phyloP scores from a whole-genome alignment of 1,140 invertebrate species.

The Nasonia giraulti region DNA sequence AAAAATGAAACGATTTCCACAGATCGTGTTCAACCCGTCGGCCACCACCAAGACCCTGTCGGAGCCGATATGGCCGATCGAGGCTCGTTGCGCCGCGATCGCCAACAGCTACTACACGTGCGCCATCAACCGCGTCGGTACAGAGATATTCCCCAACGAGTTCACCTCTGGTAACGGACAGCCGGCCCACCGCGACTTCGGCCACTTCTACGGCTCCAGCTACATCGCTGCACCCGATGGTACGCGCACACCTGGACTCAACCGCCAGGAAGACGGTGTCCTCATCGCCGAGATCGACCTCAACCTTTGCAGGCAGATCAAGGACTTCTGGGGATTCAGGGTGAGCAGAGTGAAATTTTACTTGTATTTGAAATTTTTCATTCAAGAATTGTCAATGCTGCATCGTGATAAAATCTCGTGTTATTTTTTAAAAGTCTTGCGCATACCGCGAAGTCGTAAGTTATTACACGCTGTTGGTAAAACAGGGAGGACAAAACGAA shows the following conservation, averaged over 20 bases:
- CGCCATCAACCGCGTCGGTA: slow-evolving; percentile 96
- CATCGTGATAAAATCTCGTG: no score
- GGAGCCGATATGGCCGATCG: slow-evolving; percentile 95
- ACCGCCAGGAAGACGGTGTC: slow-evolving; percentile 90
- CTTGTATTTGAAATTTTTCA: slow-evolving; percentile 49
- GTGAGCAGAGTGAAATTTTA: slow-evolving; percentile 73
- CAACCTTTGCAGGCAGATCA: slow-evolving; percentile 95
- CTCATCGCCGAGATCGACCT: slow-evolving; percentile 94
- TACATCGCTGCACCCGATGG: slow-evolving; percentile 96
- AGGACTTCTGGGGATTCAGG: slow-evolving; percentile 95
- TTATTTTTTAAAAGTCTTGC: no score
- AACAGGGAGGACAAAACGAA: background rate
- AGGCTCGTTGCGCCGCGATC: slow-evolving; percentile 96
- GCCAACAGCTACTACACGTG: slow-evolving; percentile 95
- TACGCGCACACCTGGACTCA: slow-evolving; percentile 88
- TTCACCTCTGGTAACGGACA: slow-evolving; percentile 95
- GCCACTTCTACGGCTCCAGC: slow-evolving; percentile 96
- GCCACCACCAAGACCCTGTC: slow-evolving; percentile 88
- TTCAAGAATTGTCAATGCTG: no score
- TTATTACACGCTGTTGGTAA: background rate
- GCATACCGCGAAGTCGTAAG: background rate
- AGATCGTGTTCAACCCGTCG: slow-evolving; percentile 97
- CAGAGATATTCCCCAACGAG: slow-evolving; percentile 90
- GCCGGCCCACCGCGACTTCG: slow-evolving; percentile 93
- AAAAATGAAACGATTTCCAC: background rate